Base-by-base conservation (phyloP, 2,888 invertebrate genomes). In the Drosophila mettleri region DNA sequence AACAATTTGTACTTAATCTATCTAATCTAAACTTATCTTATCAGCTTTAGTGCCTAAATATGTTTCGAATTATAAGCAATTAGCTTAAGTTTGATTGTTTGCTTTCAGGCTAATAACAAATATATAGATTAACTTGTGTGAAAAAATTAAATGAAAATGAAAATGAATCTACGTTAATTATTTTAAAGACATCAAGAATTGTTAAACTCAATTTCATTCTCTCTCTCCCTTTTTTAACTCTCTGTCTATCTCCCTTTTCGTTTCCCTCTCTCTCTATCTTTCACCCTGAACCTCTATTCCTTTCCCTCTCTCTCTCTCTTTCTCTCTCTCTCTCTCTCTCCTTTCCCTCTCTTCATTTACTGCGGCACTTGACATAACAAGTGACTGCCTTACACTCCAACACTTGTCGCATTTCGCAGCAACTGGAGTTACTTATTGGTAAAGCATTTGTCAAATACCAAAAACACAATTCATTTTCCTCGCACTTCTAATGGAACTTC, bases 401-500 rank as follows among this genome's bases (percentile, higher is more conserved):
- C 24, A 22, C 16, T 24, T 29, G 41, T n/a, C 12, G 6, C 7
- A n/a, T 20, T 29, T 41, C 2, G 2, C 31, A n/a, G 10, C 31
- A 31, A 2, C 4, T 9, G 29, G 7, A 58, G 53, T 61, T 57
- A 68, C 45, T 54, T 57, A 57, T 54, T n/a, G 67, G 49, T 57
- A 58, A 66, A 80, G 55, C 38, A 54, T 66, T 73, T 34, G 55
- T 34, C 49, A 54, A 67, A 62, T 18, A 55, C 36, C 36, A 41
- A 45, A 43, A 76, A 58, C 66, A 45, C 53, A 67, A 67, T 71
- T 81, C 39, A 64, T 71, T 73, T 74, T 52, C 34, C 33, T 20
- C 22, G 22, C 54, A 48, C 61, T 64, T 60, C 39, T 45, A 85
- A 82, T 82, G 69, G 68, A 4, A 62, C 69, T 72, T 48, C 29